Base-by-base conservation (phyloP, 2,888 invertebrate species). In the Melanostoma mellinum region DNA sequence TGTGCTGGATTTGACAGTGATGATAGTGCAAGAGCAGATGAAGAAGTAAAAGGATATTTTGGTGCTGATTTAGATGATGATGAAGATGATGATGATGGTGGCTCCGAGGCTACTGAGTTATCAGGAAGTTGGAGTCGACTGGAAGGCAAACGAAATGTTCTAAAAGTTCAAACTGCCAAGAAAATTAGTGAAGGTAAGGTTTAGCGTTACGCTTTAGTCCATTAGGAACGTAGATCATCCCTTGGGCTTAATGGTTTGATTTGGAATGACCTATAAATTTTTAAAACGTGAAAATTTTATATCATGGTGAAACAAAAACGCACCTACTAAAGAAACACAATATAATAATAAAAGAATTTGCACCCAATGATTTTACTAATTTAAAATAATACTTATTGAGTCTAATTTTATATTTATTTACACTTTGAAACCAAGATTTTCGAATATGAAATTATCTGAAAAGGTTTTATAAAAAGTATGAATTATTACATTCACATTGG, bases 1-100 rank as follows among this genome's bases (percentile, higher is more conserved):
- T 88, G 89, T 4, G 89, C 90, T 4, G 89, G 88, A 3, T 89
- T 91, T 42, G 93, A 92, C 44, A 91, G 92, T 68, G 92, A 92
- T 81, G 93, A 93, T 85, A 90, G 90, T 79, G 92, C 92, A 78
- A 91, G 92, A 86, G 93, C 93, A 3, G 94, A 94, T 86, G 93
- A 94, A 87, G 94, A 94, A 88, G 94, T 94, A 0, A 92, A 93
- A 86, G 92, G 92, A 3, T 92, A 93, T 87, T 93, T 93, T 91
- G 91, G 91, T 46, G 88, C 87, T 50, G 86, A 86, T 33, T 44
- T 72, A 60, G 76, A 86, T 20, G 86, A 87, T 36, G 87, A 88
- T 55, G 89, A 89, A 46, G 89, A 89, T 32, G 38, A 36, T 6
- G 33, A 58, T 6, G 32, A 38, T 55, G 89, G 89, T 10, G 89